Conservation (phyloP, 2,888 invertebrate species). For the Apodemia duryi region DNA sequence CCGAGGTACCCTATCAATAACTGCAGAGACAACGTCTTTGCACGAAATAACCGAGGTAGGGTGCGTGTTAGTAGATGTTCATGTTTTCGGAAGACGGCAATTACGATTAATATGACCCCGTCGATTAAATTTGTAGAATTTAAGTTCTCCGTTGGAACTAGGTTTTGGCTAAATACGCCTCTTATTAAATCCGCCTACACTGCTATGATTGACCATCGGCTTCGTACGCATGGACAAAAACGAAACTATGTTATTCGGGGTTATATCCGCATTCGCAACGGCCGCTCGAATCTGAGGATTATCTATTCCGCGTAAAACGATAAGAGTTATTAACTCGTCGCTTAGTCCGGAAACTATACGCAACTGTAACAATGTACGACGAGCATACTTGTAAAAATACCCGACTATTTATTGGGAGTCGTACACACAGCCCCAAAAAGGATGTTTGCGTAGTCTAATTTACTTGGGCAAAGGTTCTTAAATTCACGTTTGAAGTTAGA, state of each 20-base stretch:
- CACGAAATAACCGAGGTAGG: too few relatives aligned
- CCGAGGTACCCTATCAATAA: constrained; percentile 21
- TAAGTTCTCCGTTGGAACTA: too few relatives aligned
- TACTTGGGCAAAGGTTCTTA: constrained; percentile 22
- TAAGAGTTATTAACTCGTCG: constrained; percentile 15
- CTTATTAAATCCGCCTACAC: too few relatives aligned
- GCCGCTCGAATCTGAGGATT: constrained; percentile 12
- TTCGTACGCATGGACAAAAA: constrained; percentile 18
- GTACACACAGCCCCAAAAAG: constrained; percentile 24
- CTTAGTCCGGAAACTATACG: constrained; percentile 19
- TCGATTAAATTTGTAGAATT: too few relatives aligned
- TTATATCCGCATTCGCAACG: constrained; percentile 13
- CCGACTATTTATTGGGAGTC: constrained; percentile 20
- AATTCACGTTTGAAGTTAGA: constrained; percentile 20
- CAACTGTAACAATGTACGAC: constrained; percentile 22
- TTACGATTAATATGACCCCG: too few relatives aligned
- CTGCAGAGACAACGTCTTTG: constrained; percentile 15
- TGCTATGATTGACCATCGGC: constrained; percentile 9
- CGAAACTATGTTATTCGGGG: constrained; percentile 10
- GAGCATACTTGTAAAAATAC: constrained; percentile 23
- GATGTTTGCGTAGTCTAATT: constrained; percentile 25
- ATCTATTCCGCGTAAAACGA: constrained; percentile 15
- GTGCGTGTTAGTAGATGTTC: too few relatives aligned
- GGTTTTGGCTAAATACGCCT: too few relatives aligned
- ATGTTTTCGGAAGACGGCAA: not conserved